Conservation (phyloP, 2,797 vertebrate species). For the Pterois miles region DNA sequence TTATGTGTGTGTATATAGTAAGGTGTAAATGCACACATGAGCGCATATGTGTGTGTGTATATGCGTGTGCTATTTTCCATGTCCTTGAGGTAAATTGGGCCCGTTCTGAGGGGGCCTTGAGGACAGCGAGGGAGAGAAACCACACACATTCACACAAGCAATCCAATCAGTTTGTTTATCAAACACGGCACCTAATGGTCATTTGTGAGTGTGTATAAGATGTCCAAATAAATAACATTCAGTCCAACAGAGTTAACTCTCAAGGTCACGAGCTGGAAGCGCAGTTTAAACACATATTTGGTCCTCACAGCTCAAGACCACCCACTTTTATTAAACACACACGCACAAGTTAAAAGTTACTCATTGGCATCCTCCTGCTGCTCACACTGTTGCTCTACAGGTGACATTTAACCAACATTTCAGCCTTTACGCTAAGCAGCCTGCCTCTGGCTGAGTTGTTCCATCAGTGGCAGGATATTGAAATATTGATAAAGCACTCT, state of each 20-base stretch:
- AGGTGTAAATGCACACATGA: conserved; percentile 35
- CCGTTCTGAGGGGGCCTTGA: conserved; percentile 66
- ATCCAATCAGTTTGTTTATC: conserved; percentile 88
- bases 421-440: conserved; percentile 43
- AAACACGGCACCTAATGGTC: conserved; percentile 86
- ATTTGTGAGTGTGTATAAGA: conserved; percentile 83
- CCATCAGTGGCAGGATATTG: conserved; percentile 36
- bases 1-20: conserved; percentile 24
- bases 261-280: conserved; percentile 81
- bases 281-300: conserved; percentile 81
- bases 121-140: conserved; percentile 74
- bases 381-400: conserved; percentile 48
- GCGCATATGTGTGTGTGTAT: conserved; percentile 40
- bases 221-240: conserved; percentile 83
- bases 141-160: conserved; percentile 80
- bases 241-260: conserved; percentile 72
- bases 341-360: conserved; percentile 54
- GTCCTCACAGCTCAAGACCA: conserved; percentile 79
- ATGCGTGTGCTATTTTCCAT: conserved; percentile 56
- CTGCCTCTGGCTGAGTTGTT: conserved; percentile 32
- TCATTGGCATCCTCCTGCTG: conserved; percentile 53
- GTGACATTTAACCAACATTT: conserved; percentile 66
- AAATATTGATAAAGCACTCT: conserved; percentile 42
- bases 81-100: conserved; percentile 77
- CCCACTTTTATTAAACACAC: conserved; percentile 82